Evolutionary conservation across 2,888 invertebrate species (phyloP).

Genomic region (Hydrotaea diabolus): DNA sequence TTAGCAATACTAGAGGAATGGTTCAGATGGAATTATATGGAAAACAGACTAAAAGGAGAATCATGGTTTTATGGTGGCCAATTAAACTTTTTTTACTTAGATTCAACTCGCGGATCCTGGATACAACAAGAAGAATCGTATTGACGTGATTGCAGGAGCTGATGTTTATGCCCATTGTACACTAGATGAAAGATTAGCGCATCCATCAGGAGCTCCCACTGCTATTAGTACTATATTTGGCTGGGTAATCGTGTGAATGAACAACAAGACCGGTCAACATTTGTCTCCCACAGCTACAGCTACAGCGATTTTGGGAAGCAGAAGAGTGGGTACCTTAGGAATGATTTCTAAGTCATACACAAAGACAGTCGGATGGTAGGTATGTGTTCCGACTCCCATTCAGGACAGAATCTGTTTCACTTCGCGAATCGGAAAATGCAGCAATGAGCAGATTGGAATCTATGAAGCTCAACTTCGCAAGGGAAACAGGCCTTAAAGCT

Average conservation of each 20-base stretch:
- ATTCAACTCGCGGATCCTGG: constrained; percentile 38
- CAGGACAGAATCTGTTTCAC: not conserved
- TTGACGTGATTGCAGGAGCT: constrained; percentile 41
- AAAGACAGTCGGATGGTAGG: not conserved
- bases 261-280: not conserved
- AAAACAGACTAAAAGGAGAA: constrained; percentile 1
- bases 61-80: not conserved
- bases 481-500: not conserved
- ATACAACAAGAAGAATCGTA: constrained; percentile 18
- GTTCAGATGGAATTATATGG: constrained; percentile 32
- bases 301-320: constrained; percentile 53
- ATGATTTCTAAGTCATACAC: not conserved
- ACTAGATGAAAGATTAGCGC: not conserved
- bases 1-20: constrained; percentile 35
- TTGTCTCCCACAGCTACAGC: constrained; percentile 6
- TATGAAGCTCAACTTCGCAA: constrained; percentile 28
- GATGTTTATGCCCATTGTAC: constrained; percentile 42
- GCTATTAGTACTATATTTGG: constrained; percentile 48
- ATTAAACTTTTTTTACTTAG: constrained; percentile 35
- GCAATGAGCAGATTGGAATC: constrained; percentile 3
- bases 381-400: not conserved
- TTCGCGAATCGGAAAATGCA: constrained; percentile 18
- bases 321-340: too few relatives aligned
- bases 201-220: constrained; percentile 41
- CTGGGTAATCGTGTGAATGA: constrained; percentile 24